Conservation (phyloP, 2,113 vertebrate genomes). For the Chaetura pelagica region DNA sequence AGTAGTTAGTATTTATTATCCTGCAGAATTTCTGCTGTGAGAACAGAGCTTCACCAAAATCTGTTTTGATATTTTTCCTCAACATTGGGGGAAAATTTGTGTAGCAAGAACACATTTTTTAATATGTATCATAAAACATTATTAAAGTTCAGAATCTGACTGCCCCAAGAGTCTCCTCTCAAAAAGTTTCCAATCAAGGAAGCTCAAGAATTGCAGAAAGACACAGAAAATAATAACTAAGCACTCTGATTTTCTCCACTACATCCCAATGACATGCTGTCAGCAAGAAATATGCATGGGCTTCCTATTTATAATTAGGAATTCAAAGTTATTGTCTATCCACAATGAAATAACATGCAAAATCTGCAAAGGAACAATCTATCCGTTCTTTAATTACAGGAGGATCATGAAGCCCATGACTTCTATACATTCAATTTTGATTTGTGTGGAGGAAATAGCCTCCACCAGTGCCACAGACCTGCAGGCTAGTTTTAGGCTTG, state of each 20-base stretch:
- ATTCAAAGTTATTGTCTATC: neutral
- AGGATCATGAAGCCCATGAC: neutral
- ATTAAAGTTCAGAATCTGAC: neutral
- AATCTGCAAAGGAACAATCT: neutral
- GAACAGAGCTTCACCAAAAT: neutral
- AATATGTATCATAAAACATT: neutral
- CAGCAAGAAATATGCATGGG: neutral
- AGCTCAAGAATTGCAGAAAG: neutral
- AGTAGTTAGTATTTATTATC: neutral
- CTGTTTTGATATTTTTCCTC: neutral
- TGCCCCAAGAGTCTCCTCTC: neutral
- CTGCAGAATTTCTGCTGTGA: neutral
- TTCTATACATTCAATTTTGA: neutral
- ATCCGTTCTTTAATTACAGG: neutral
- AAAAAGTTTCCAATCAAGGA: neutral
- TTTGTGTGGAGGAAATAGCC: neutral
- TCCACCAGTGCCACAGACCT: neutral
- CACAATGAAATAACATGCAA: neutral
- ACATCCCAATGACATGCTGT: neutral
- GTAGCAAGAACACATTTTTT: neutral
- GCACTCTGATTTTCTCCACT: neutral
- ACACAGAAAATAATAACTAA: neutral
- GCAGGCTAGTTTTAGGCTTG: neutral
- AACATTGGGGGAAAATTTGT: rapidly evolving
- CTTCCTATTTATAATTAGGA: neutral